Base-by-base conservation (phyloP, 1,140 invertebrate genomes). In the Meloidogyne hapla region DNA sequence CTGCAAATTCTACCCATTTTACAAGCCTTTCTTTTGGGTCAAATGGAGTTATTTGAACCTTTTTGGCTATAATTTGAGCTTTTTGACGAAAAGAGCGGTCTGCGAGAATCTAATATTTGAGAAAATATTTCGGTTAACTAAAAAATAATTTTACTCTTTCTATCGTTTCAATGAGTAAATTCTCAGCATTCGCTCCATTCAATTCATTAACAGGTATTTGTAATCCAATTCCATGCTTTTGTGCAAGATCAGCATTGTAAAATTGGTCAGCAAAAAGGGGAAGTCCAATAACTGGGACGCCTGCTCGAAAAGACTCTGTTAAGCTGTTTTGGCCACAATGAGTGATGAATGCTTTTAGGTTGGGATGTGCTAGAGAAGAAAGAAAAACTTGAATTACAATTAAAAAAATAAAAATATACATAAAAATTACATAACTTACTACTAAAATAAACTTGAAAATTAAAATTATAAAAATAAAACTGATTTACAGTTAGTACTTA, bases 311-410 rank as follows among this genome's bases (percentile, higher is more conserved):
- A 0, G 92, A 92, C 84, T 94, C 93, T 82, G 91, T 92, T 87
- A 93, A 91, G 77, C 92, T 92, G 66, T 93, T 89, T 3, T 93
- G 87, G 13, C 93, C 93, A 5, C 92, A 92, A 85, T 94, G 93
- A 0, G 92, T 93, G 1, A 94, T 90, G 83, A 94, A 94, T 0
- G 92, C 92, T 62, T 33, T 15, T 18, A 65, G 42, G 1, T 81
- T 83, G 8, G 76, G 76, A 62, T 81, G 76, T n/a, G 64, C 79
- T 81, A 33, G 33, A 33, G 0, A 6, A 33, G 33, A 33, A 33
- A 8, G 33, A 33, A 33, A 33, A 33, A 33, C 8, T 33, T 68
- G 21, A 82, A 18, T 6, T 71, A 6, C 33, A 33, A 33, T 33
- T 8, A 33, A 33, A 33, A 33, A 66, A 66, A 18, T 21, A 66